These are phyloP conservation scores for Orthosia gracilis DNA, from an alignment of 2,888 invertebrate species.

Conservation along the genomic window DNA sequence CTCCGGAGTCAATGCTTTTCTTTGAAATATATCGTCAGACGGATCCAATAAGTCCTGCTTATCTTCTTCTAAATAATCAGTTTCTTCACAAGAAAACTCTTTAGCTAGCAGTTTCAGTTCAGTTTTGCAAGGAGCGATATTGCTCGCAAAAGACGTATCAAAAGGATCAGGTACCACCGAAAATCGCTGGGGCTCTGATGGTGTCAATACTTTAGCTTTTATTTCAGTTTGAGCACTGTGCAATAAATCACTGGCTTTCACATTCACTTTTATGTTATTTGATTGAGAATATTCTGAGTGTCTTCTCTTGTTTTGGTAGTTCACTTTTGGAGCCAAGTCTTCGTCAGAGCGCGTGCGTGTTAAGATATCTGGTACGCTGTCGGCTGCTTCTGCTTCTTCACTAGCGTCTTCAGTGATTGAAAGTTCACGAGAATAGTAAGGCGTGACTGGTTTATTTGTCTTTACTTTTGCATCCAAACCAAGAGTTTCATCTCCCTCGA, in stretches of 20 bases:
- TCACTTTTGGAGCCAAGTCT: slow-evolving; percentile 91
- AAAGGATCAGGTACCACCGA: slow-evolving; percentile 94
- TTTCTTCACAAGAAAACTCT: slow-evolving; percentile 92
- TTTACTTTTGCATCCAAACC: slow-evolving; percentile 92
- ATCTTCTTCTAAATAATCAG: slow-evolving; percentile 75
- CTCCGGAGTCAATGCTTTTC: slow-evolving; percentile 94
- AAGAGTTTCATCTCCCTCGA: slow-evolving; percentile 80
- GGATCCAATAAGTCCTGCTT: slow-evolving; percentile 88
- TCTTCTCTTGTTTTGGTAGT: slow-evolving; percentile 83
- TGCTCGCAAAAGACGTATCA: slow-evolving; percentile 96
- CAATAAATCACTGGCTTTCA: slow-evolving; percentile 82
- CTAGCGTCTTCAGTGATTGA: slow-evolving; percentile 90
- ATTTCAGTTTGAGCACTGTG: slow-evolving; percentile 79
- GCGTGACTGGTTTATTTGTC: slow-evolving; percentile 94
- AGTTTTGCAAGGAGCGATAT: slow-evolving; percentile 94
- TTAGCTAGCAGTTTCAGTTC: slow-evolving; percentile 95
- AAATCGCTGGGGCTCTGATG: slow-evolving; percentile 72
- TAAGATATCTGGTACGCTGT: slow-evolving; percentile 92
- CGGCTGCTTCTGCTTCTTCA: slow-evolving; percentile 92
- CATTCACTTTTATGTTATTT: slow-evolving; percentile 69
- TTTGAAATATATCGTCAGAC: slow-evolving; percentile 91
- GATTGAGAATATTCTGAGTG: slow-evolving; percentile 89
- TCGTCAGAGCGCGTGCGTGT: slow-evolving; percentile 92
- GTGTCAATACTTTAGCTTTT: slow-evolving; percentile 93
- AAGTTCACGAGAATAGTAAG: slow-evolving; percentile 94